Base-by-base conservation (phyloP, 2,113 vertebrate genomes). In the Semicossyphus pulcher region DNA sequence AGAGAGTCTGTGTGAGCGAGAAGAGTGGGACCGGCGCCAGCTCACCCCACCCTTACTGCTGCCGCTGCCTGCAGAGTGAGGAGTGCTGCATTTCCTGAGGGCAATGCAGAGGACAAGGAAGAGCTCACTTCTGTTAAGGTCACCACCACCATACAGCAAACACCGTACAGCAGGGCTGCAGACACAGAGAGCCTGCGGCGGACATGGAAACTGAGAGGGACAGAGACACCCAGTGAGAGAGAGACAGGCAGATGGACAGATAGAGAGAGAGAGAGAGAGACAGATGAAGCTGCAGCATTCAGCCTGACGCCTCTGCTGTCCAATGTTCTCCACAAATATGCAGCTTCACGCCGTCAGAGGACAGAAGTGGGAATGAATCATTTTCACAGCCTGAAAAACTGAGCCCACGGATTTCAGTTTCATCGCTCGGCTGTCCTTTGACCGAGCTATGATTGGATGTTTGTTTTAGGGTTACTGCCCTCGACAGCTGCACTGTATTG, bases 71-170 rank as follows among this genome's bases (percentile, higher is more conserved):
- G 92, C 92, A 90, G 90, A 90, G 83, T 64, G 76, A 85, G 72
- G 67, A 91, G 87, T 91, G 83, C 91, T 93, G 92, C 91, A 93
- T 91, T 91, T 92, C 91, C 90, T 91, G 87, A 90, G 89, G 91
- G 86, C 89, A 91, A 83, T 89, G 86, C 85, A 90, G 91, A 91
- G 86, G 90, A 91, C 78, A 68, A 86, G 81, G 72, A 66, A 79
- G 81, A 89, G 80, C 66, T 75, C 68, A 25, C 54, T 78, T 53
- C 48, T 80, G 78, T 48, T 72, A 79, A 82, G 75, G 86, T 90
- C 85, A 85, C 67, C 29, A 12, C 89, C 85, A 85, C 67, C 29
- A 12, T 62, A 60, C 41, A 61, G 76, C 61, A 63, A 83, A 83
- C 59, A 76, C 15, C 44, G 48, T n/a, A n/a, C n/a, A 60, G 32